Base-by-base conservation (phyloP, 2,888 invertebrate genomes). In the Tortricodes alternella region DNA sequence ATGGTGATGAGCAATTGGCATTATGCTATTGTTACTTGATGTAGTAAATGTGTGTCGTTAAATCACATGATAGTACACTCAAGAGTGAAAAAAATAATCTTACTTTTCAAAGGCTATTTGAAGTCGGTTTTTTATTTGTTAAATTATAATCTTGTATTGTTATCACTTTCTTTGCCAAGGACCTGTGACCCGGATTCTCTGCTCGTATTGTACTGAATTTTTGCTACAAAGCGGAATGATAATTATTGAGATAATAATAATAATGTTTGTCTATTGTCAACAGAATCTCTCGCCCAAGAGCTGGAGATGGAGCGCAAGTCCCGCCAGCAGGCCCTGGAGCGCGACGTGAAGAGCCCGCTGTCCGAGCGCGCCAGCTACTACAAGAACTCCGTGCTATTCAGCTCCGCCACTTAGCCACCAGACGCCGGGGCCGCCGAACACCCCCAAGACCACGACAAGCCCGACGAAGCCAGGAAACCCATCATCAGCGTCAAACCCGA, bases 341-440 rank as follows among this genome's bases (percentile, higher is more conserved):
- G 95, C 64, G 96, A 96, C 78, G 96, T 96, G 52, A 96, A 96
- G 86, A 95, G 96, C 70, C 96, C 96, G 29, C 92, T 96, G 62
- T 95, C 96, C 71, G 96, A 96, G 85, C 92, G 95, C 61, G 93
- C 94, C 65, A 93, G 94, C 70, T 97, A 97, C 87, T 97, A 96
- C 92, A 97, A 97, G 89, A 97, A 96, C 88, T 96, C 97, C 27
- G 96, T 97, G 66, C 92, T 97, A 64, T 97, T 96, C 84, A 96
- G 96, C 71, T 96, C 96, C 80, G 96, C 96, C 77, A 96, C 96
- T 90, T 93, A 93, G 92, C 91, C 90, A 76, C 67, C 79, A 73
- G 76, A 77, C 66, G 56, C 79, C 79, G 87, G 88, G 87, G 85
- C 76, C 52, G 66, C 65, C 65, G 81, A 84, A 59, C 76, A 72